Base-by-base conservation (phyloP, 2,888 invertebrate species). In the Orthosia gracilis region DNA sequence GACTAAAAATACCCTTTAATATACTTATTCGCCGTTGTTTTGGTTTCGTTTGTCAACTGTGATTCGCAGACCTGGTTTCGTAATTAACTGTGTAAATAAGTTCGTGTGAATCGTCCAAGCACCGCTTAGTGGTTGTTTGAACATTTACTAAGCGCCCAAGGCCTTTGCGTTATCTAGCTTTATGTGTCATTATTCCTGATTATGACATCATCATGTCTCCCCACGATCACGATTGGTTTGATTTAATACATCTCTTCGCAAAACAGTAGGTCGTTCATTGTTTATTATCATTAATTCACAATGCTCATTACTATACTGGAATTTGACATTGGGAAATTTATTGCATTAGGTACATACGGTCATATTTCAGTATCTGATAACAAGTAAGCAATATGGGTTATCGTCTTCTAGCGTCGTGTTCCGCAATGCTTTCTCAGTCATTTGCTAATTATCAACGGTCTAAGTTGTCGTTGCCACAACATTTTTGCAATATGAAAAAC, bases 101-200 rank as follows among this genome's bases (percentile, higher is more conserved):
- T 67, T 69, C 59, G 57, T 70, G 70, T 79, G 59, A 70, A 70
- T 64, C 65, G 66, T 77, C 69, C 68, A 69, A 78, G 69, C 69
- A 70, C 26, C 64, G 77, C 84, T 85, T 82, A 84, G 85, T 78
- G 82, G 76, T 84, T 87, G 84, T 86, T 87, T 88, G 85, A 83
- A 85, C 82, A 85, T 85, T 83, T 80, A 88, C 87, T 85, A 87
- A 84, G 79, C 82, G 79, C 77, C 79, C 90, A 91, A 91, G 91
- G 91, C 73, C 87, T 87, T 83, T 81, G 79, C 79, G 82, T 78
- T 91, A 90, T 90, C 88, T 85, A 74, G 70, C 76, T 85, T 82
- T 78, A 85, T 87, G 91, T 89, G 90, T 92, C 89, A 91, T 86
- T 88, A 84, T 85, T 88, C 87, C 89, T 83, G 76, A 77, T 76